phyloP scores from a whole-genome alignment of 2,113 vertebrate genomes.

The Macrotus californicus region DNA sequence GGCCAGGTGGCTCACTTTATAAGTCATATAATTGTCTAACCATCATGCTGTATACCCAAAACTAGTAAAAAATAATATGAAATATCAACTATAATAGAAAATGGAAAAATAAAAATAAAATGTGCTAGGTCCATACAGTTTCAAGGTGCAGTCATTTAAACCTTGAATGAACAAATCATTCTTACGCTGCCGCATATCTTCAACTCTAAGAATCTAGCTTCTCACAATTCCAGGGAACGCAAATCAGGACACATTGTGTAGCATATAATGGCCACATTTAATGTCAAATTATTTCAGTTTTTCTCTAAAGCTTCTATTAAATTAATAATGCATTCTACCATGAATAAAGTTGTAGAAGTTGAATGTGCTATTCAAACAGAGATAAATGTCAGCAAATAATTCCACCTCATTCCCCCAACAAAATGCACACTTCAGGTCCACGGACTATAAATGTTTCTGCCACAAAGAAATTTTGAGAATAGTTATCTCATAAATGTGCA shows the following conservation, averaged over 20 bases:
- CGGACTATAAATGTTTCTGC: neutral
- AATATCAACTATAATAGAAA: neutral
- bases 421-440: neutral
- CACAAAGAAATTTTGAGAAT: neutral
- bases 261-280: neutral
- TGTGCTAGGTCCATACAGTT: neutral
- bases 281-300: neutral
- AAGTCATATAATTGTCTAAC: neutral
- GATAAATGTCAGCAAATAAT: neutral
- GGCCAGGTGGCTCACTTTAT: neutral
- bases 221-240: neutral
- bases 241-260: neutral
- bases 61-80: neutral
- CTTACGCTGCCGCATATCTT: neutral
- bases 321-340: neutral
- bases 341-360: neutral
- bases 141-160: neutral
- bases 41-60: neutral
- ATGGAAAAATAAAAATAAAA: neutral
- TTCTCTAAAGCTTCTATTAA: neutral
- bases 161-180: neutral
- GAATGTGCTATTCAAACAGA: neutral
- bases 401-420: neutral
- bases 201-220: neutral
- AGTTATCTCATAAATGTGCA: neutral